phyloP scores from a whole-genome alignment of 2,888 invertebrate species.

The Palloptera scutellata region DNA sequence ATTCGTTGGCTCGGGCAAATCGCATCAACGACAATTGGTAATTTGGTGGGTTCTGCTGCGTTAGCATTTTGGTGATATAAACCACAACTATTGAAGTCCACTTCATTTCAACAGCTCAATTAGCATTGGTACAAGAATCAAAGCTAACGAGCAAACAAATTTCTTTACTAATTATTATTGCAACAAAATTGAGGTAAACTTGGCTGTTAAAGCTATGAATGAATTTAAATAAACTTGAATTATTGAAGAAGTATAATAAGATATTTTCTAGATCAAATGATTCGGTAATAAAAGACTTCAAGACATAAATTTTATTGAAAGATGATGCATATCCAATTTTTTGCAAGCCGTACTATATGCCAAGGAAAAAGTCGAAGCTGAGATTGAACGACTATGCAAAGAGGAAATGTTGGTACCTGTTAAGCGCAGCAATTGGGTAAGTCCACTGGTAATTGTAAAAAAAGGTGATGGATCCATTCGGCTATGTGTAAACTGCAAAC shows the following conservation, averaged over 20 bases:
- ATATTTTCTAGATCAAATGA: background rate
- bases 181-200: too few relatives aligned
- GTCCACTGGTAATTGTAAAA: background rate
- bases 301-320: background rate
- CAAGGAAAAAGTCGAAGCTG: background rate
- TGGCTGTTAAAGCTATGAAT: background rate
- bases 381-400: constrained; percentile 1
- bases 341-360: background rate
- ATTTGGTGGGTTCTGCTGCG: too few relatives aligned
- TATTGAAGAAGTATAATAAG: constrained; percentile 5
- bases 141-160: too few relatives aligned
- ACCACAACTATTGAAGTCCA: too few relatives aligned
- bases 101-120: too few relatives aligned
- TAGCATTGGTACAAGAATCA: too few relatives aligned
- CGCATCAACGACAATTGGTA: too few relatives aligned
- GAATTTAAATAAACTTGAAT: constrained; percentile 13
- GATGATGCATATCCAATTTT: background rate
- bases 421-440: too few relatives aligned
- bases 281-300: background rate
- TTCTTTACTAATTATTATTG: too few relatives aligned
- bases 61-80: too few relatives aligned
- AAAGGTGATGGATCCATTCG: background rate
- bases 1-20: too few relatives aligned
- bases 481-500: background rate
- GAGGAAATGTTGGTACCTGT: background rate